Conservation (phyloP, 2,797 vertebrate species). For the Neosalanx taihuensis region DNA sequence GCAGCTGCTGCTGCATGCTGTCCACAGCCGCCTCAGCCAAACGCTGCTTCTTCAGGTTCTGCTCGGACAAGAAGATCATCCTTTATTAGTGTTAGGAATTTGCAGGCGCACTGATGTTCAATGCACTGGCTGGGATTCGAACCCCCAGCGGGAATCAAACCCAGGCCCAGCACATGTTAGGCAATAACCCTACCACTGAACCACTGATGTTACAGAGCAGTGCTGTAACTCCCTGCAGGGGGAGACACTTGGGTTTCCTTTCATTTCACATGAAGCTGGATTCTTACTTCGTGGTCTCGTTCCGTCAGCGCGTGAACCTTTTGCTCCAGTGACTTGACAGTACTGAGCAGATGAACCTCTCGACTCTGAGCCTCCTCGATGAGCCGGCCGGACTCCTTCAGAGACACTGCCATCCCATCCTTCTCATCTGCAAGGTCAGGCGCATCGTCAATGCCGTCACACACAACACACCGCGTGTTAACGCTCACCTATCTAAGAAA, state of each 20-base stretch:
- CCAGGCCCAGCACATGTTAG: no score
- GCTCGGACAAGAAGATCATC: constrained; percentile 16
- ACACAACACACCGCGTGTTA: neutral
- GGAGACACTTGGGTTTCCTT: no score
- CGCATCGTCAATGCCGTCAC: neutral
- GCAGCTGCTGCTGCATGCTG: constrained; percentile 89
- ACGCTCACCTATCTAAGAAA: neutral
- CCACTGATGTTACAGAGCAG: no score
- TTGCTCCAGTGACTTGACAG: constrained; percentile 80
- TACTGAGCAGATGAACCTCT: constrained; percentile 82
- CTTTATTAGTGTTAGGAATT: no score
- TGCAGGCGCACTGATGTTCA: no score
- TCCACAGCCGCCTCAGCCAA: constrained; percentile 86
- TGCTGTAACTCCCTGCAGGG: no score
- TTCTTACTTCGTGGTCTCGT: constrained; percentile 83
- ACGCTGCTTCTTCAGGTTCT: constrained; percentile 83
- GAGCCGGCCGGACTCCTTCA: constrained; percentile 82
- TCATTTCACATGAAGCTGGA: neutral
- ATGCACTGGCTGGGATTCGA: no score
- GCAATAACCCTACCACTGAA: no score
- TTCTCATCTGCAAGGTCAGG: constrained; percentile 83
- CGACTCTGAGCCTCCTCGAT: constrained; percentile 81
- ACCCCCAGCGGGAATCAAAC: no score
- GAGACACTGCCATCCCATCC: constrained; percentile 82
- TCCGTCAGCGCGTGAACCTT: constrained; percentile 80